A percentile compares a stretch with the other conserved stretches of the same genome.
Evolutionary conservation across 2,797 vertebrate genomes (phyloP).

Genomic region (Pachyuromys duprasi): DNA sequence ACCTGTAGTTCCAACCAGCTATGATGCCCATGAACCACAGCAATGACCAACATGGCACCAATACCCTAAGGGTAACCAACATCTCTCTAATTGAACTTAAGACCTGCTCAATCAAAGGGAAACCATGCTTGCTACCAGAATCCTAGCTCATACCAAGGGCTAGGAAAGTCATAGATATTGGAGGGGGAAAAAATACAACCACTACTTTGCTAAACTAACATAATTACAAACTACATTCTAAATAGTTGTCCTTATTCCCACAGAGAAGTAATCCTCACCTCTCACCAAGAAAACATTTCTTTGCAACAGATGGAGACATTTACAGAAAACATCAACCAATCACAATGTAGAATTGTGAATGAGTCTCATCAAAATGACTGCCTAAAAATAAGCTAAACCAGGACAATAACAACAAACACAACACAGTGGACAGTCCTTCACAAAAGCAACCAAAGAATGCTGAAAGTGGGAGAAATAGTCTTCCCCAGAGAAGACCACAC

Average conservation of each 20-base stretch:
- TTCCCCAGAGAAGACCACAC: not conserved
- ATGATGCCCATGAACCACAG: not conserved
- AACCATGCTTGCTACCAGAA: not conserved
- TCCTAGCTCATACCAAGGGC: not conserved
- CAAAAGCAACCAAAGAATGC: not conserved
- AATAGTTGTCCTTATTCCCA: not conserved
- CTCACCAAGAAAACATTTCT: not conserved
- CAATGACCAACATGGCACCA: not conserved
- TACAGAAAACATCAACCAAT: not conserved
- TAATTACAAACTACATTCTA: not conserved
- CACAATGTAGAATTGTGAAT: not conserved
- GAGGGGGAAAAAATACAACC: not conserved
- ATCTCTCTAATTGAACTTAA: not conserved
- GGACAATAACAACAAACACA: not conserved
- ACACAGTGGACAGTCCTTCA: not conserved
- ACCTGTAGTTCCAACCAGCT: not conserved
- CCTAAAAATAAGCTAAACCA: not conserved
- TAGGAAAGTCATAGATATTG: not conserved
- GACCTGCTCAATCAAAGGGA: not conserved
- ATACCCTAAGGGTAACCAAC: not conserved
- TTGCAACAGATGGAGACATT: not conserved
- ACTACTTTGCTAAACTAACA: not conserved
- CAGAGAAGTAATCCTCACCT: not conserved
- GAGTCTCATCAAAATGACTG: not conserved
- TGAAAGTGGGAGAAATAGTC: not conserved